Evolutionary conservation across 2,797 vertebrate genomes (phyloP), one percentile per base, ranked within the genome.

Genomic region (Acropternis orthonyx): DNA sequence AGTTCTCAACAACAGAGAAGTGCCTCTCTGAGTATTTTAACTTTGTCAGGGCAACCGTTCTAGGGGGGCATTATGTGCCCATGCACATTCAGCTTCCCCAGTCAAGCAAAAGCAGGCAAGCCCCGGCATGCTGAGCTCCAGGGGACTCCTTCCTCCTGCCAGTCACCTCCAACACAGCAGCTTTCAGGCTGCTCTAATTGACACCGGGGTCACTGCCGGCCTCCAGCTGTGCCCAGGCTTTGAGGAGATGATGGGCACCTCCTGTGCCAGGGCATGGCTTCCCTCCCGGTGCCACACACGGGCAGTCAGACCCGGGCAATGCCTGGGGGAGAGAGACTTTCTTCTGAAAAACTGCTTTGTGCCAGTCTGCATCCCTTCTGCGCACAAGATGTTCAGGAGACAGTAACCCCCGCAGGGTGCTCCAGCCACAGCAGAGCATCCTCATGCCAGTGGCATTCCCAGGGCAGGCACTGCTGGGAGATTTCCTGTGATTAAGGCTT

Each of bases 401-500:
- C 36, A 28, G 12, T 3, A 43, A 67, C 14, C 43, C 43, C 75
- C 12, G 10, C 6, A 0, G 0, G 3, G 16, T 9, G 66, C 76
- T 61, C 19, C 1, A 1, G 51, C 1, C 0, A 48, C 2, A 22
- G 49, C 62, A 43, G 8, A 75, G 48, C 66, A 32, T 63, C 78
- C 66, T 9, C 0, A 0, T 2, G 49, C 1, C 3, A 79, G 69
- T 14, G 4, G 36, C 7, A 0, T 11, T 36, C 46, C 65, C 4
- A 0, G 32, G 32, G 30, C 59, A 17, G 74, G 56, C 3, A 0
- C 56, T 8, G 82, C 52, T 10, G 62, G 65, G 59, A 61, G 14
- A 51, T 43, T 39, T 58, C 58, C 61, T 0, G 1, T 0, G 1
- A 1, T 3, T 12, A 46, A 21, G 28, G 44, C 24, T 77, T 71